A percentile compares a stretch with the other conserved stretches of the same genome.
phyloP scores from a whole-genome alignment of 2,797 vertebrate genomes.

The Denticeps clupeoides region DNA sequence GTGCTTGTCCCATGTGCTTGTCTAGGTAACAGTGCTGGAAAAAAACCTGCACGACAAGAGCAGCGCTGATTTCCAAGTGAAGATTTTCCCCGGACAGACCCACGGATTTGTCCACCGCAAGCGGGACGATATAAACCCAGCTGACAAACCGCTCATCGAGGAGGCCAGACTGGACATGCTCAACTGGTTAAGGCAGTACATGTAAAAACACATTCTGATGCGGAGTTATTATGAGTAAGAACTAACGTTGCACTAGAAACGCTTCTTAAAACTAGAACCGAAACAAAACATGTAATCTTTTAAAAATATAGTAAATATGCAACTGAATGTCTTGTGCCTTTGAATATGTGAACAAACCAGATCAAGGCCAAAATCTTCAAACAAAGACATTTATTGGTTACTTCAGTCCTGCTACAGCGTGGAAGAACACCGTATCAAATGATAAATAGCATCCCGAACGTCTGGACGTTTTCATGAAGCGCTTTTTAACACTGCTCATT shows the following conservation, averaged over 20 bases:
- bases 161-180: conserved; percentile 74
- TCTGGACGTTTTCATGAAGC: conserved; percentile 37
- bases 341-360: not conserved
- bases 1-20: conserved; percentile 9
- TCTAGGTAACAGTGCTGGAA: conserved; percentile 65
- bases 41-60: conserved; percentile 69
- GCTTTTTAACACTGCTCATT: too few species aligned
- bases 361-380: conserved; percentile 14
- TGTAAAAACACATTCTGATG: conserved; percentile 39
- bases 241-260: not conserved
- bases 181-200: conserved; percentile 77
- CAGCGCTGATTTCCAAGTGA: conserved; percentile 68
- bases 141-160: conserved; percentile 67
- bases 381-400: conserved; percentile 65
- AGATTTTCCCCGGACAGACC: conserved; percentile 80
- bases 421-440: conserved; percentile 49
- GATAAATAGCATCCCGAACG: conserved; percentile 69
- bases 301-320: too few species aligned
- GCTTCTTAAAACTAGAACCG: not conserved
- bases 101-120: conserved; percentile 89
- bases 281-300: too few species aligned
- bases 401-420: conserved; percentile 49
- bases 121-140: conserved; percentile 68
- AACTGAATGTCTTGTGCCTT: too few species aligned
- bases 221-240: not conserved